Evolutionary conservation across 2,888 invertebrate genomes (phyloP), one percentile per base, ranked within the genome.

Genomic region (Ptychoptera contaminata): DNA sequence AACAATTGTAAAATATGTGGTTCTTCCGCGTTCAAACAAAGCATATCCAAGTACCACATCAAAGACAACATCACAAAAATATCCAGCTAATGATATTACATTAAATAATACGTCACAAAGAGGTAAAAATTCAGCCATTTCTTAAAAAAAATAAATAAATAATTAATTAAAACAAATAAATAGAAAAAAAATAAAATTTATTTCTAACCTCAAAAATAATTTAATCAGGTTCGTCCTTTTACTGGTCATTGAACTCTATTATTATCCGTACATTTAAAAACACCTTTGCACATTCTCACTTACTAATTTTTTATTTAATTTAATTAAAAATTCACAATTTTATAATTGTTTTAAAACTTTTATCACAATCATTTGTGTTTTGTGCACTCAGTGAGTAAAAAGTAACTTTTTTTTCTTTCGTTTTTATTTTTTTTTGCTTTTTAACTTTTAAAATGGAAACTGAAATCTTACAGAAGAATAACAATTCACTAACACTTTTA

Each of bases 81-180:
- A 88, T 16, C 84, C 84, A 46, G 86, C 86, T 53, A 90, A 69
- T 40, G 88, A 88, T 55, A 88, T 86, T 62, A 90, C 83, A 68
- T 90, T 90, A 72, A 90, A 90, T 40, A 90, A 71, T 51, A 88
- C 82, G 69, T 90, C 90, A 73, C 90, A 90, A 61, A 90, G 74
- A 53, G 88, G 88, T 66, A 90, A 73, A 66, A 88, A 88, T 72
- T 90, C 87, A 67, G 79, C 78, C 81, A 74, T 74, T 48, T 47
- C 52, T 41, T 3, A 2, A 37, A 37, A 37, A 37, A n/a, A n/a
- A n/a, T n/a, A n/a, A n/a, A n/a, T n/a, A n/a, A 37, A 37, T 11
- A 32, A 32, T 32, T 32, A 32, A 32, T 11, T 11, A 32, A 32
- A 32, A 32, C 3, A 7, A 32, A 11, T 32, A 2, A 32, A 32